Base-by-base conservation (phyloP, 2,113 vertebrate species). In the Lasiurus cinereus region DNA sequence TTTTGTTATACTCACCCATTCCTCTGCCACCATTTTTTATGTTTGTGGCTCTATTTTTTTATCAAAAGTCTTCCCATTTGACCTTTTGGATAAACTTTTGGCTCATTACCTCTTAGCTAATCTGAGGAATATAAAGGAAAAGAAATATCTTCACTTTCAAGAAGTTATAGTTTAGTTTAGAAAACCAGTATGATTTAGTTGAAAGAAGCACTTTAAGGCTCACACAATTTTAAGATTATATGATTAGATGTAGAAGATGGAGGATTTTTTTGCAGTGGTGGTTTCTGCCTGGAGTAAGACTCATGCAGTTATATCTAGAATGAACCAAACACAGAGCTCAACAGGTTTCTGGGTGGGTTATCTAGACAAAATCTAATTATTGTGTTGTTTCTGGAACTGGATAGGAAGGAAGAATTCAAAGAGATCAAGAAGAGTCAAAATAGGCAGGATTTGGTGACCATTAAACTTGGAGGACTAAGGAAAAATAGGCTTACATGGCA, bases 121-220 rank as follows among this genome's bases (percentile, higher is more conserved):
- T 62, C 64, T 48, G 48, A 95, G 88, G 18, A 88, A 31, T 87
- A 24, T 84, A 88, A 93, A 83, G 54, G 33, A 86, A 93, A 36
- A 73, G 78, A 94, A 83, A 82, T 64, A 5, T 33, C 43, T 92
- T 90, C 12, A 74, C 39, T 88, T 18, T 82, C 22, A 78, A 90
- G 67, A 95, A 91, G 27, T 19, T 84, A 11, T 54, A 21, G 43
- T 67, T 66, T 72, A 43, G 8, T 19, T 64, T 78, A 73, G 14
- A 48, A 73, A 86, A n/a, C 85, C 50, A 82, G 3, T 87, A 48
- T 70, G 72, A 77, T 46, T 87, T 69, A 70, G 21, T 67, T 94
- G 46, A 93, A 93, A 93, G 27, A 74, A 83, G n/a, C 36, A 79
- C 82, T 82, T 80, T 80, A 66, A 84, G 27, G 59, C 12, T 52